Base-by-base conservation (phyloP, 1,140 invertebrate genomes). In the Euura lappo region DNA sequence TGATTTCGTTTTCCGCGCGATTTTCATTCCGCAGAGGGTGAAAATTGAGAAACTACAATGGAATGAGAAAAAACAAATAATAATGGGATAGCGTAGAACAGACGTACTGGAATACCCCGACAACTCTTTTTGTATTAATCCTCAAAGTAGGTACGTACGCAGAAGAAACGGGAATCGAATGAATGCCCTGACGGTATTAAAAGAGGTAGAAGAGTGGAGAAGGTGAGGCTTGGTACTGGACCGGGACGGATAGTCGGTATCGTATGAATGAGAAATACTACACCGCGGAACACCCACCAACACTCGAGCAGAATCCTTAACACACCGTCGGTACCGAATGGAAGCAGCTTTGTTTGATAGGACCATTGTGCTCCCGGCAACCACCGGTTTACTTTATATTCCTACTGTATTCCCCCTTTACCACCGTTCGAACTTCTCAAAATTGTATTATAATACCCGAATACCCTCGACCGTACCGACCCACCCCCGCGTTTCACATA, bases 211-310 rank as follows among this genome's bases (percentile, higher is more conserved):
- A 7, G 65, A 76, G 71, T 74, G 74, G 78, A 73, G 75, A 78
- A 65, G 71, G 44, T 75, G 77, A 71, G 74, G 77, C 70, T 64
- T 45, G 46, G 72, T 2, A 13, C 10, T 11, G 60, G 43, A 28
- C 64, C 68, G 71, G 70, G n/a, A 68, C 72, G 70, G 71, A 42
- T 72, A 76, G 80, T 84, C 83, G 86, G 84, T 81, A 87, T 86
- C 83, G 86, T 87, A 87, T 87, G 87, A 88, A 88, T 88, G 86
- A 87, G 87, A 87, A 88, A 88, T 87, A 87, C 86, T 88, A 88
- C 86, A 88, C 87, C 84, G 86, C 83, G 80, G 80, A 81, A 8
- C 51, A 60, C 51, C 51, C 8, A 60, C 51, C 51, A 60, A 60
- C 51, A 60, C 51, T 60, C 13, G 8, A 8, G 51, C 8, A 60